A percentile compares a stretch with the other conserved stretches of the same genome.
These are phyloP conservation scores for Loxodonta africana DNA, from an alignment of 2,113 vertebrate species.

Conservation along the genomic window DNA sequence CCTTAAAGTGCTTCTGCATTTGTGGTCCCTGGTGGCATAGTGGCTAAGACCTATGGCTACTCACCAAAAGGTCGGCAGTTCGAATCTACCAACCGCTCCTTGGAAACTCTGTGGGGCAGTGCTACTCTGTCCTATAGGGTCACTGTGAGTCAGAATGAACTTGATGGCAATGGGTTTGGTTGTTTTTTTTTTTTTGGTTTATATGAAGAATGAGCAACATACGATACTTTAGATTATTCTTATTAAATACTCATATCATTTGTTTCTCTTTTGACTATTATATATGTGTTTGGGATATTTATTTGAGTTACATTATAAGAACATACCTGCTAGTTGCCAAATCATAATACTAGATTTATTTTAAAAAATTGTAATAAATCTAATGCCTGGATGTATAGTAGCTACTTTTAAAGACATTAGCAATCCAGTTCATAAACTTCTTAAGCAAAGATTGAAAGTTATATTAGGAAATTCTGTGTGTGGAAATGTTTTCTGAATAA, in stretches of 20 bases:
- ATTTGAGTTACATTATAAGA: constrained; percentile 73
- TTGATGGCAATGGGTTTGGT: too few species aligned
- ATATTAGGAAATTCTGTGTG: background rate
- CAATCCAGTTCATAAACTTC: constrained; percentile 45
- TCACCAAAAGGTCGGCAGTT: too few species aligned
- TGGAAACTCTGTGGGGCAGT: too few species aligned
- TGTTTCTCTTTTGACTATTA: constrained; percentile 64
- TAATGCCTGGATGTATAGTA: constrained; percentile 55
- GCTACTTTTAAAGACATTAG: constrained; percentile 51
- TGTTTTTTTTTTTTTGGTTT: background rate
- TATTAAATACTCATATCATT: constrained; percentile 77
- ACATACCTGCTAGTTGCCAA: constrained; percentile 55
- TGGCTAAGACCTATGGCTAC: too few species aligned
- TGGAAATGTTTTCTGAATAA: constrained; percentile 50
- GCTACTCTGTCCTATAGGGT: too few species aligned
- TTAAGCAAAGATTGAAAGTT: constrained; percentile 51
- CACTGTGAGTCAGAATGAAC: too few species aligned
- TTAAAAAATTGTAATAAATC: constrained; percentile 36
- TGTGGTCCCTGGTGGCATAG: background rate
- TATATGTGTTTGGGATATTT: constrained; percentile 69
- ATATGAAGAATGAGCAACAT: constrained; percentile 32
- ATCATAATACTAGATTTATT: constrained; percentile 61
- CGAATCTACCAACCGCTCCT: too few species aligned
- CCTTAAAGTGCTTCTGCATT: background rate
- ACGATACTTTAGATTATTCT: constrained; percentile 60